Base-by-base conservation (phyloP, 2,113 vertebrate genomes). In the Tretioscincus oriximinensis region DNA sequence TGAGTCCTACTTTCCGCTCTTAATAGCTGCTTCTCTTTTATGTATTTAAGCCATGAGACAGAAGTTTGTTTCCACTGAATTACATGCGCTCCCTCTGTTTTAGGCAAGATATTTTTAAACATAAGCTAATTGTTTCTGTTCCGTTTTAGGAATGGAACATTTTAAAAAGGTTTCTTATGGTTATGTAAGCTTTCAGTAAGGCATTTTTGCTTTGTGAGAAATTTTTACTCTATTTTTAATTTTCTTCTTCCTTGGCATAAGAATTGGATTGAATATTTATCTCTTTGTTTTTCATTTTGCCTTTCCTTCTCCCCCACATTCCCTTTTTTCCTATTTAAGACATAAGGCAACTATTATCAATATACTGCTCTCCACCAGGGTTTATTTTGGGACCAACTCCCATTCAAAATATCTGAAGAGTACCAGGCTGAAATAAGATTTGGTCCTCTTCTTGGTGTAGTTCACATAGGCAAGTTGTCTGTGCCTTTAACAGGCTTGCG, bases 71-170 rank as follows among this genome's bases (percentile, higher is more conserved):
- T 29, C 49, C 22, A 41, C 21, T 58, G 66, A 41, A 69, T 60
- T 41, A 54, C 67, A 26, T 28, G 29, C 14, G n/a, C 49, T n/a
- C 31, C 29, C 26, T 26, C 29, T 9, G n/a, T 54, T 35, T 70
- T n/a, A 5, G 26, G 49, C 29, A 21, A 45, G n/a, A 7, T 60
- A 68, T 78, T 78, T 78, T 70, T n/a, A 60, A 69, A 28, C 66
- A 67, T 10, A 78, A 78, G 21, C 51, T 78, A 54, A 70, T 69
- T 70, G 51, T 61, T 78, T 69, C 49, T 78, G 66, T 41, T 47
- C 31, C 18, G 21, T 63, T 65, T 28, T 29, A 65, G n/a, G 54
- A 67, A 47, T 51, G 21, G 63, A 54, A 49, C 18, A 31, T 20
- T 12, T 77, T 54, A 3, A 70, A 70, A 69, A 28, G 7, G n/a